Base-by-base conservation (phyloP, 2,113 vertebrate genomes). In the Labeo rohita region DNA sequence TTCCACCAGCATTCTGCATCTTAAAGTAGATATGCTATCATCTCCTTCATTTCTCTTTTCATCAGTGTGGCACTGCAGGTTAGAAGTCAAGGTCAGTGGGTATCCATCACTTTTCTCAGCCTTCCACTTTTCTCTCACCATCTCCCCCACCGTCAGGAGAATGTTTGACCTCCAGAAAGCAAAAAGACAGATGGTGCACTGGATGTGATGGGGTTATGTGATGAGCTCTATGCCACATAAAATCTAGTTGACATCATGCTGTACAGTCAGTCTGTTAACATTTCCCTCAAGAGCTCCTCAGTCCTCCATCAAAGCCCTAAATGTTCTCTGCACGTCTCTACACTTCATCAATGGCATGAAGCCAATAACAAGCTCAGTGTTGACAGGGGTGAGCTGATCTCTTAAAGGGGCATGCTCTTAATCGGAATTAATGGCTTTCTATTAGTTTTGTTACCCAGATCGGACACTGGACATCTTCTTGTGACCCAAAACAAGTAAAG, bases 141-240 rank as follows among this genome's bases (percentile, higher is more conserved):
- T 63, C 36, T 79, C 73, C 36, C 61, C 0, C 50, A 16, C 82
- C 23, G 7, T 77, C 2, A 11, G 23, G 21, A 63, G 34, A 61
- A 34, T 8, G 50, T 74, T 61, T 87, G 88, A 83, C 83, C 72
- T 84, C 81, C 52, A 86, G 61, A 65, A 68, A 18, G 61, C 39
- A 79, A 61, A 28, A 74, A 50, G 66, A 80, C 88, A 89, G 86
- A 89, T 89, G 83, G 86, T 56, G 6, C 43, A 34, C 63, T 70
- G 59, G 77, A 83, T 63, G 77, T 84, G 65, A 66, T 49, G 76
- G 66, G 85, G 85, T 43, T 79, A 87, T 87, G 75, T 59, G 78
- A 89, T 70, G 49, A 80, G 83, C 63, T 73, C 66, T 72, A 73
- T 87, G 78, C 66, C 84, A 63, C 54, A 45, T 74, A 36, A 85